Evolutionary conservation across 2,113 vertebrate species (phyloP).

Genomic region (Prionailurus viverrinus): DNA sequence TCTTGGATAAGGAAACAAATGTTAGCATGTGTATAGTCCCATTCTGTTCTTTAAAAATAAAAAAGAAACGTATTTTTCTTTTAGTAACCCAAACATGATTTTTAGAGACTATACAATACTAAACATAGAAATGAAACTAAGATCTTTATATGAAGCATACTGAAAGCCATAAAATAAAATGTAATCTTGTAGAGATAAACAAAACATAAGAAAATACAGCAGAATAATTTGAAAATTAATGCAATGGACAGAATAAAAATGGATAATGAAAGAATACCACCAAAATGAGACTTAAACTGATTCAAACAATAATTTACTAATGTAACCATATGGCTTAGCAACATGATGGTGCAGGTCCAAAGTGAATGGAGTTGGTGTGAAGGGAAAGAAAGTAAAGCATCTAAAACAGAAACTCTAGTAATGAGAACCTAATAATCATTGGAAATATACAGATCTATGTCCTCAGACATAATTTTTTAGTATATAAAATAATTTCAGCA

Average conservation of each 20-base stretch:
- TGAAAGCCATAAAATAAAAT: conserved; percentile 83
- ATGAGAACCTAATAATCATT: neutral
- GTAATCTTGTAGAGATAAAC: conserved; percentile 76
- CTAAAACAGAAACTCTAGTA: conserved; percentile 48
- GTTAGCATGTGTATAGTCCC: conserved; percentile 89
- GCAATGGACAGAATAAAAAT: conserved; percentile 80
- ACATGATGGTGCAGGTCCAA: conserved; percentile 75
- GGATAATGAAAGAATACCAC: conserved; percentile 76
- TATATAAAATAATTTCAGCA: conserved; percentile 35
- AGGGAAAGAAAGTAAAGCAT: conserved; percentile 41
- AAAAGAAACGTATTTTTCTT: conserved; percentile 56
- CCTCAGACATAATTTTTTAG: conserved; percentile 16
- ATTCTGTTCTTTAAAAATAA: conserved; percentile 54
- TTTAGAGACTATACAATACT: conserved; percentile 88
- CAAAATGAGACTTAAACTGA: conserved; percentile 78
- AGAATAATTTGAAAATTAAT: conserved; percentile 76
- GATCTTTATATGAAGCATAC: conserved; percentile 73
- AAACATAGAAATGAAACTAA: conserved; percentile 83
- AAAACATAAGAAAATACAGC: conserved; percentile 76
- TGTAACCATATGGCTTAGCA: conserved; percentile 77
- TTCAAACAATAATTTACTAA: conserved; percentile 78
- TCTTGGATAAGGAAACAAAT: conserved; percentile 92
- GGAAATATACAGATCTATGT: neutral
- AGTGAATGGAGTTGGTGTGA: conserved; percentile 60
- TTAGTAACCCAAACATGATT: conserved; percentile 66